Evolutionary conservation across 2,113 vertebrate genomes (phyloP), one percentile per base, ranked within the genome.

Genomic region (Ondatra zibethicus): DNA sequence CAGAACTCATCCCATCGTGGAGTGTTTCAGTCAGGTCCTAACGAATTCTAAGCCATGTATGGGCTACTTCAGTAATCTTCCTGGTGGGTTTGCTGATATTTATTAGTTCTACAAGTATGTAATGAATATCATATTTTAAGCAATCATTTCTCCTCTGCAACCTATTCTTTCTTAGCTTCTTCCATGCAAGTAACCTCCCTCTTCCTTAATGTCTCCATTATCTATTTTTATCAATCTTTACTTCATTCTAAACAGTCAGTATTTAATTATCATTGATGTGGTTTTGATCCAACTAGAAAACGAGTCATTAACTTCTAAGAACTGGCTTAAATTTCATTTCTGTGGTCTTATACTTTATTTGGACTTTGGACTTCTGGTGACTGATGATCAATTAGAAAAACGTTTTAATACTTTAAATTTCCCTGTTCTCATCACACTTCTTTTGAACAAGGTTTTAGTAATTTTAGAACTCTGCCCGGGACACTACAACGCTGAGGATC

Each of bases 171-270:
- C 78, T 63, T 39, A 87, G 66, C 13, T 91, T 58, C 55, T 88
- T 55, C 66, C 5, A 94, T 12, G 13, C 66, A 94, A 75, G 12
- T 80, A 80, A 93, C 76, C 23, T 80, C 42, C 33, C 61, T 95
- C 55, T 65, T 42, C 76, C 61, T 17, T 89, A 21, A 7, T 5
- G 82, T 55, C 10, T 75, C 3, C 29, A 19, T 72, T 84, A 70
- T 70, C 50, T 84, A 50, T 76, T 88, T 89, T 81, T 76, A 89
- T 58, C 47, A 90, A 25, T 70, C 95, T 97, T 81, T 65, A 77
- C 21, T 84, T 93, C 42, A 94, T 84, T 91, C 75, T 89, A 88
- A 81, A 55, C 13, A 72, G 7, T 39, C 65, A 77, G 27, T 88
- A 65, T 85, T 50, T 85, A 81, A 88, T 84, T 88, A 42, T 92